Conservation (phyloP, 2,888 invertebrate genomes). For the Sturmia bella region DNA sequence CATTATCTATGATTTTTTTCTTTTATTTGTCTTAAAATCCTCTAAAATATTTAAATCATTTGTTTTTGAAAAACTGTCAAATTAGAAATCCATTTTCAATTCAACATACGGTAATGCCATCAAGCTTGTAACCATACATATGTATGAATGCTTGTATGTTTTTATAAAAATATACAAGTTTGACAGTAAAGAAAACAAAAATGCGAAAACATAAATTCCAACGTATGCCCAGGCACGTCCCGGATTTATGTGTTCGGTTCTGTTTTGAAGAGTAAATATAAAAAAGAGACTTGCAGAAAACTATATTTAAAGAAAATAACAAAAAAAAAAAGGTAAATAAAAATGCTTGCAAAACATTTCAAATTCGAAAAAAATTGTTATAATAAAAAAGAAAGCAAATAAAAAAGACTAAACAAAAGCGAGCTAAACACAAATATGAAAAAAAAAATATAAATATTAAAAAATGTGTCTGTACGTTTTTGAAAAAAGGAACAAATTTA, state of each 20-base stretch:
- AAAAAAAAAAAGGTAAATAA: conserved; percentile 16
- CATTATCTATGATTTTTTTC: too few species aligned
- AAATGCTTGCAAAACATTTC: too few species aligned
- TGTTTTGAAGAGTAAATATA: conserved; percentile 52
- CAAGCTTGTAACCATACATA: conserved; percentile 17
- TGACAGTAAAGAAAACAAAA: not conserved
- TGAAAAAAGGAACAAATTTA: not conserved
- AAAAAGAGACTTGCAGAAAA: conserved; percentile 27
- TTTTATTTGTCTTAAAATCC: too few species aligned
- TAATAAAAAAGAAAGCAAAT: conserved; percentile 13
- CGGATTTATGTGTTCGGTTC: conserved; percentile 64
- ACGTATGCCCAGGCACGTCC: conserved; percentile 63
- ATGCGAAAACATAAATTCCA: conserved; percentile 32
- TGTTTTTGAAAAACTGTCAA: conserved; percentile 24
- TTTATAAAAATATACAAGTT: conserved; percentile 6
- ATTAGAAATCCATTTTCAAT: conserved; percentile 49
- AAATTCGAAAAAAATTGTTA: conserved; percentile 56
- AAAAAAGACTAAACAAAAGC: conserved; percentile 12
- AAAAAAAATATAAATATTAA: conserved; percentile 24
- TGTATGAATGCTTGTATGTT: not conserved
- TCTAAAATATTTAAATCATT: not conserved
- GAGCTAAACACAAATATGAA: conserved; percentile 11
- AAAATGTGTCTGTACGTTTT: conserved; percentile 23
- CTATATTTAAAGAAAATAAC: conserved; percentile 23
- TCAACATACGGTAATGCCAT: conserved; percentile 34